Percentiles rank a stretch among this genome's conserved stretches.
These are phyloP conservation scores for Paracentrotus lividus DNA, from an alignment of 53 echinoderm and acorn worm genomes.

Conservation along the genomic window DNA sequence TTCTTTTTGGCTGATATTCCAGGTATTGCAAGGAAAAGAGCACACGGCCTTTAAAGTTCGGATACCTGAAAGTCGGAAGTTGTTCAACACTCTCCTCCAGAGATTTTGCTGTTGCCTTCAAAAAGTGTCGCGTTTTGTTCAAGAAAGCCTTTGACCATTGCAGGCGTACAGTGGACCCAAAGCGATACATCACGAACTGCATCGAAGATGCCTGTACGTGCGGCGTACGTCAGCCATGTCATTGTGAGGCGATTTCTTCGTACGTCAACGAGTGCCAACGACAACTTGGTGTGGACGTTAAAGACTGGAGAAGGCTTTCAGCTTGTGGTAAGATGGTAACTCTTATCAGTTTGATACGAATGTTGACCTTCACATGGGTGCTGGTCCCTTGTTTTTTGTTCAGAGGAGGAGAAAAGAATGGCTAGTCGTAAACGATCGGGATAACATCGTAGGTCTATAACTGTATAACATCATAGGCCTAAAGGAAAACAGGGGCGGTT, in stretches of 20 bases:
- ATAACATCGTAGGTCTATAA: too few species aligned
- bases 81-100: constrained; percentile 56
- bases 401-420: too few species aligned
- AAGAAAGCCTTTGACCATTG: constrained; percentile 61
- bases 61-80: constrained; percentile 1
- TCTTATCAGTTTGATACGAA: too few species aligned
- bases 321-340: constrained; percentile 85
- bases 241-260: constrained; percentile 78
- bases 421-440: too few species aligned
- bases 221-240: constrained; percentile 76
- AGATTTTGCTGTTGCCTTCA: constrained; percentile 61
- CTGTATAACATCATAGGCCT: too few species aligned
- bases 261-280: constrained; percentile 82
- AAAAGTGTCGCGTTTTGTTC: constrained; percentile 71
- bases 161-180: constrained; percentile 67
- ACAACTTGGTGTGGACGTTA: constrained; percentile 48
- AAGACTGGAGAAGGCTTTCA: constrained; percentile 49
- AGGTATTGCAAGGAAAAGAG: constrained; percentile 45
- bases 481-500: too few species aligned
- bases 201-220: constrained; percentile 84
- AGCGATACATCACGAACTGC: constrained; percentile 73
- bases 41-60: neutral
- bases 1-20: too few species aligned
- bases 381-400: too few species aligned
- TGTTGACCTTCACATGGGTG: too few species aligned